Percentiles rank a stretch among this genome's conserved stretches.
Evolutionary conservation across 2,888 invertebrate genomes (phyloP).

Genomic region (Biston betularia): DNA sequence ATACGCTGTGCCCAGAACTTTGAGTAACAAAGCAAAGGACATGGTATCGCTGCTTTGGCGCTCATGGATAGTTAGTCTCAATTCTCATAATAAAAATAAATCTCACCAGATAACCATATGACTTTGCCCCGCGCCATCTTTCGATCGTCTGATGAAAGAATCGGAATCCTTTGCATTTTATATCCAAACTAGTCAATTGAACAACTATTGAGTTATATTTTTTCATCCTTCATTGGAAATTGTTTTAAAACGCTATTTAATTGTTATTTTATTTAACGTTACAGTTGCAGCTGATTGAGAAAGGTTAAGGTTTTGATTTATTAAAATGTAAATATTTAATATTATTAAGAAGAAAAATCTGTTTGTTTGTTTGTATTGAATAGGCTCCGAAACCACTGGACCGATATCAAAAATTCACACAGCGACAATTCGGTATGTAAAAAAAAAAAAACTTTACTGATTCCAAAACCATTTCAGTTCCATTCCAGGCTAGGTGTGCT

Average conservation of each 20-base stretch:
- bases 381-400: too few relatives aligned
- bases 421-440: too few relatives aligned
- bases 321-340: slow-evolving; percentile 4
- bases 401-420: too few relatives aligned
- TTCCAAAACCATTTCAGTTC: too few relatives aligned
- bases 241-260: slow-evolving; percentile 40
- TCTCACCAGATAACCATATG: slow-evolving; percentile 72
- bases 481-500: too few relatives aligned
- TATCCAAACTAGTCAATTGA: slow-evolving; percentile 43
- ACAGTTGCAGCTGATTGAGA: slow-evolving; percentile 11
- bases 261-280: slow-evolving; percentile 34
- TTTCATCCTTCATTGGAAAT: slow-evolving; percentile 32
- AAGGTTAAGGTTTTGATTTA: slow-evolving; percentile 11
- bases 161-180: slow-evolving; percentile 42
- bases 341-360: too few relatives aligned
- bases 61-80: too few relatives aligned
- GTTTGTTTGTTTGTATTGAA: too few relatives aligned
- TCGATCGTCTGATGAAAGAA: slow-evolving; percentile 61
- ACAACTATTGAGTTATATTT: slow-evolving; percentile 25
- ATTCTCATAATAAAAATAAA: neutral
- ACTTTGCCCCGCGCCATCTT: slow-evolving; percentile 72
- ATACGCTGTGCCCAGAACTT: too few relatives aligned
- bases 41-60: too few relatives aligned
- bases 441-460: too few relatives aligned
- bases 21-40: too few relatives aligned